Percentiles rank a stretch among this genome's conserved stretches.
Conservation (phyloP, 2,113 vertebrate species). For the Hyperopisus bebe region DNA sequence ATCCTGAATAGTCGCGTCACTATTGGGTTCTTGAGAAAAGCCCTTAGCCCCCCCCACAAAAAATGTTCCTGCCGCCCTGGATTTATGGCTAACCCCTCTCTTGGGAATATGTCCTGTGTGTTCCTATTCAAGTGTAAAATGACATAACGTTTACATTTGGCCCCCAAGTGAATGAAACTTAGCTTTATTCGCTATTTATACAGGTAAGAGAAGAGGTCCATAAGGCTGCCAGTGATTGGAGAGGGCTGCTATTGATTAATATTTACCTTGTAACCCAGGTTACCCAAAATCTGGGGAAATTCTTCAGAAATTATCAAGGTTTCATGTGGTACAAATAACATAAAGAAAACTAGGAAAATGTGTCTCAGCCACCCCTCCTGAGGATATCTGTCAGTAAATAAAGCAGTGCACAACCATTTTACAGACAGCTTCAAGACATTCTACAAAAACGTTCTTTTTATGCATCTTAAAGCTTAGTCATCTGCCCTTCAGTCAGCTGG, state of each 20-base stretch:
- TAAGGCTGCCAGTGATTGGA: neutral
- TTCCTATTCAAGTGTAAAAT: neutral
- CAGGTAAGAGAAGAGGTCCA: neutral
- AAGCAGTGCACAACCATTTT: neutral
- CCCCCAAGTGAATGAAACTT: neutral
- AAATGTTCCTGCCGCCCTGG: neutral
- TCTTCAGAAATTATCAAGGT: slow-evolving; percentile 11
- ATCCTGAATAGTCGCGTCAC: neutral
- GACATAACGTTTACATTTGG: neutral
- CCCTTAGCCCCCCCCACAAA: neutral
- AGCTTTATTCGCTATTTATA: neutral
- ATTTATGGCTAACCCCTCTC: neutral
- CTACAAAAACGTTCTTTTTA: neutral
- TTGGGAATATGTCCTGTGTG: neutral
- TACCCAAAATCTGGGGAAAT: slow-evolving; percentile 33
- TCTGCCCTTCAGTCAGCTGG: neutral
- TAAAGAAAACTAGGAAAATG: neutral
- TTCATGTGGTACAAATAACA: neutral
- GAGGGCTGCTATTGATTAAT: slow-evolving; percentile 33
- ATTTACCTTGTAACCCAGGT: slow-evolving; percentile 47
- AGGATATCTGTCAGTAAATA: neutral
- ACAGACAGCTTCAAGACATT: neutral
- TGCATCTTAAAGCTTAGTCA: neutral
- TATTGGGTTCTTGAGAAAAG: neutral
- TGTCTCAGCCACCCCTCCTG: neutral